phyloP scores from a whole-genome alignment of 2,888 invertebrate genomes.

The Hypercompe scribonia region DNA sequence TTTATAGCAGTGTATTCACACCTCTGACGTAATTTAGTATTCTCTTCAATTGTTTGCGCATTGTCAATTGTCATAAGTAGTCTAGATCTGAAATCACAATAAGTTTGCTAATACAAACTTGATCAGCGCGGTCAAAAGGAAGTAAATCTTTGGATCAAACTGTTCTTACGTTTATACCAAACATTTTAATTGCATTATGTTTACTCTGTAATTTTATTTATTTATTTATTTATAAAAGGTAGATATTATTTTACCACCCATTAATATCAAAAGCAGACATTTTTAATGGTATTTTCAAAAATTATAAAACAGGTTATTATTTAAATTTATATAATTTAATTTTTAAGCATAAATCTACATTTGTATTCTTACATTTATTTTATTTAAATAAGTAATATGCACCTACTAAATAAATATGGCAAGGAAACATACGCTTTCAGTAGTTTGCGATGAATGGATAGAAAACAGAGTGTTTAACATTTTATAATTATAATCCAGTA shows the following conservation, averaged over 20 bases:
- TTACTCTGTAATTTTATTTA: too few species aligned
- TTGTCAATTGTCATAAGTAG: background rate
- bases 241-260: too few species aligned
- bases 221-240: too few species aligned
- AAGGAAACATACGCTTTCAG: background rate
- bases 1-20: conserved; percentile 28
- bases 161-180: too few species aligned
- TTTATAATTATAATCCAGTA: too few species aligned
- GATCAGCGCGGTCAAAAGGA: conserved; percentile 22
- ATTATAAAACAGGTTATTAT: background rate
- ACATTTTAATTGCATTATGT: too few species aligned
- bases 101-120: conserved; percentile 21
- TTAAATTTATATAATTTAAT: background rate
- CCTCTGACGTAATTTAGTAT: conserved; percentile 12
- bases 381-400: background rate
- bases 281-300: too few species aligned
- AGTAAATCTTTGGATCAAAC: background rate
- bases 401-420: background rate
- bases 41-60: background rate
- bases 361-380: too few species aligned
- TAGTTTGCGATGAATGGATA: background rate
- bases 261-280: background rate
- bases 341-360: too few species aligned
- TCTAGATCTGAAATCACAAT: background rate
- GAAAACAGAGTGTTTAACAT: background rate